Base-by-base conservation (phyloP, 2,797 vertebrate genomes). In the Tolypeutes matacus region DNA sequence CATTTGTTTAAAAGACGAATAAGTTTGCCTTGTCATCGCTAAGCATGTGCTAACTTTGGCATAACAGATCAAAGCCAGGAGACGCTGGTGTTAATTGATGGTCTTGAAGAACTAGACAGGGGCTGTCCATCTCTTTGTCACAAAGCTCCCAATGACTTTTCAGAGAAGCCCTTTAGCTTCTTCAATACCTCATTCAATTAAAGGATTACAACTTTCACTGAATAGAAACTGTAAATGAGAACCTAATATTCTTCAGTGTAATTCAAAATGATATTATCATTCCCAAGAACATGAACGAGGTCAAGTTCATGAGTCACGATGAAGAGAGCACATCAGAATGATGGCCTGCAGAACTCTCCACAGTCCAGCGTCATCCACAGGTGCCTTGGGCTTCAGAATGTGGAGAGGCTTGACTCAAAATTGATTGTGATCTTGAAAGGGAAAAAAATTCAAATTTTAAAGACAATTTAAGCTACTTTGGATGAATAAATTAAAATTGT, bases 151-250 rank as follows among this genome's bases (percentile, higher is more conserved):
- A 3, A 14, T n/a, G 91, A 83, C 76, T 91, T 89, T 91, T 76
- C 86, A 53, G 34, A 95, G 76, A 81, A 86, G 83, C 84, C 42
- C 81, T 95, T 86, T 89, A 95, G 91, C 70, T 91, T 94, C 76
- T 82, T 76, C 27, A 25, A 60, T 51, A 77, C 69, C 84, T 89
- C 80, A 91, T 92, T 95, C 88, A 96, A 86, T 81, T 76, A 96
- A 77, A 87, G 83, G 83, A 94, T 93, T 81, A 46, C 34, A 81
- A 62, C 72, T 86, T 46, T 36, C 56, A 75, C 80, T 12, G 39
- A 80, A 53, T 18, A 86, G 85, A 69, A 70, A 46, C 77, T 29
- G 81, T n/a, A 77, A 86, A 53, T 58, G 82, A 77, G 83, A 82
- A 73, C 15, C 83, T 65, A 49, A 36, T 62, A 62, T 53, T 51